Percentiles rank a stretch among this genome's conserved stretches.
Evolutionary conservation across 2,888 invertebrate genomes (phyloP).

Genomic region (Tipula lateralis): DNA sequence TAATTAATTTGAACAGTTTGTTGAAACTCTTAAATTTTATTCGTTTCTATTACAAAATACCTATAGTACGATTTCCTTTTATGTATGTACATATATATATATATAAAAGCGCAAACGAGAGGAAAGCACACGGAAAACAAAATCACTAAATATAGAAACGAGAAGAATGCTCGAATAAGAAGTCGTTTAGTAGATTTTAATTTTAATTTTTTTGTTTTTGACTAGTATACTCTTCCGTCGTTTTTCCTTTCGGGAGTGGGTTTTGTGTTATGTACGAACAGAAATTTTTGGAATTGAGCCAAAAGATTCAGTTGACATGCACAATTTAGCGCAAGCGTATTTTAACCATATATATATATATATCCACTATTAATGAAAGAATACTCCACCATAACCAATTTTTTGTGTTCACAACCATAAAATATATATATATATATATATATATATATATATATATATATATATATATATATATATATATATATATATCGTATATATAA

Average conservation of each 20-base stretch:
- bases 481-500: not conserved
- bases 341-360: not conserved
- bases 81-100: not conserved
- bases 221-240: not conserved
- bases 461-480: not conserved
- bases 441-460: not conserved
- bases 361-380: not conserved
- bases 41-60: not conserved
- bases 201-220: not conserved
- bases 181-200: not conserved
- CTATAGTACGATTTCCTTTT: not conserved
- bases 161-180: not conserved
- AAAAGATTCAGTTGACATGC: conserved; percentile 24
- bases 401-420: not conserved
- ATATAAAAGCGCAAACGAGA: not conserved
- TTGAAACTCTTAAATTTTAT: not conserved
- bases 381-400: not conserved
- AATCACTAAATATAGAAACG: not conserved
- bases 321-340: conserved; percentile 11
- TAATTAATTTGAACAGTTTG: not conserved
- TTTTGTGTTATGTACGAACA: not conserved
- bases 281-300: not conserved
- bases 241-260: not conserved
- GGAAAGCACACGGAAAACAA: not conserved
- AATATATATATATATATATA: not conserved